Conservation (phyloP, 2,797 vertebrate species). For the Serranus cabrilla region DNA sequence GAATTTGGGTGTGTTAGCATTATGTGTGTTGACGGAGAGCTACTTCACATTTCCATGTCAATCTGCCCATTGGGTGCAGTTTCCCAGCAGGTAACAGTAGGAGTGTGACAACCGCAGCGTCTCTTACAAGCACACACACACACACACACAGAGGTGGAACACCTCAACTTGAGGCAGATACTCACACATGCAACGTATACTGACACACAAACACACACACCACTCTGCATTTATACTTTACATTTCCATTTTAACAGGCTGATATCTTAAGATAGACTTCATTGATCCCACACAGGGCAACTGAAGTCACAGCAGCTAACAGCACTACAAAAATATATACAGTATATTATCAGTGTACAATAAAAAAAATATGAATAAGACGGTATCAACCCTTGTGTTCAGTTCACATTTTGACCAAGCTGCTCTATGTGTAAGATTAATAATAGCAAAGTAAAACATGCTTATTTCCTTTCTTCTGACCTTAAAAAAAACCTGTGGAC, state of each 20-base stretch:
- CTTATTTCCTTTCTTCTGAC: neutral
- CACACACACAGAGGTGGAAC: conserved; percentile 36
- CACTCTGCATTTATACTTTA: conserved; percentile 25
- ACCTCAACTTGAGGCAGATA: conserved; percentile 24
- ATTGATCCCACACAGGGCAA: neutral
- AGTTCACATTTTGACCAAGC: neutral
- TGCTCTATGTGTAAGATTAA: neutral
- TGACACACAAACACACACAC: conserved; percentile 35
- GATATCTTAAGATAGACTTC: neutral
- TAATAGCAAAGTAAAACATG: neutral
- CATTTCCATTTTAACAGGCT: neutral
- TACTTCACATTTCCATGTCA: conserved; percentile 49
- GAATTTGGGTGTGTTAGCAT: conserved; percentile 41
- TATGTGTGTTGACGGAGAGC: conserved; percentile 53
- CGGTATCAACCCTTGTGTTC: neutral
- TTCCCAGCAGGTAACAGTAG: conserved; percentile 80
- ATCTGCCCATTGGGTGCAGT: conserved; percentile 42
- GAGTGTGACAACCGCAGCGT: conserved; percentile 94
- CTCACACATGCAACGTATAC: conserved; percentile 11
- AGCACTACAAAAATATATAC: neutral
- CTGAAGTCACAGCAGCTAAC: neutral
- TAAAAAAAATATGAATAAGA: neutral
- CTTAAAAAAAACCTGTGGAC: neutral
- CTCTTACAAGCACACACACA: conserved; percentile 80
- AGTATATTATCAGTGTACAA: neutral